Evolutionary conservation across 1,140 invertebrate genomes (phyloP), one percentile per base, ranked within the genome.

Genomic region (Marisa cornuarietis): DNA sequence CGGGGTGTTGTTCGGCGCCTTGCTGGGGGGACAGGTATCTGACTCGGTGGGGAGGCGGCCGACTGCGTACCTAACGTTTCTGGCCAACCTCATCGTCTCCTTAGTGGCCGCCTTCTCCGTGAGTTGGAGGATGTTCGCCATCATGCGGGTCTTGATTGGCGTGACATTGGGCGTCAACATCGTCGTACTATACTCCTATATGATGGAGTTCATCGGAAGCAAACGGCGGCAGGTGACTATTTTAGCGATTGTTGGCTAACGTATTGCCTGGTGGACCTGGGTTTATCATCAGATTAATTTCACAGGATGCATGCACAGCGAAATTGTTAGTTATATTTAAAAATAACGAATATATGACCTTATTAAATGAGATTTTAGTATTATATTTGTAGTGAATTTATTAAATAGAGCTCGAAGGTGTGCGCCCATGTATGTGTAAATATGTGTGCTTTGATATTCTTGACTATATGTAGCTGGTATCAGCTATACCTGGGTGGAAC

Each of bases 101-200:
- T 31, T 81, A 10, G 42, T 72, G 4, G 78, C 75, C 61, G 79
- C 75, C 13, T 80, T 83, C 31, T 75, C 84, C 8, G 20, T 71
- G 2, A 71, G 71, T 54, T 86, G 85, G 85, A 79, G 79, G 71
- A 63, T 86, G 75, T 86, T 84, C 74, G 79, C 79, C 2, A 81
- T 61, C 16, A 52, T 82, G n/a, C 49, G 84, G 51, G 79, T 85
- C 26, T 58, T 84, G 13, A 81, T 86, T 80, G 84, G 83, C 52
- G 69, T 79, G 4, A 31, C 52, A 1, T 78, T 82, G 62, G 71
- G 77, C 31, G 71, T 72, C n/a, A 22, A 24, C 8, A 26, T 26
- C 16, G 54, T 51, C 58, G 20, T 22, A 16, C 10, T 52, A 4
- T 31, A 18, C 9, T 0, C 58, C 14, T 65, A 42, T 18, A 20